Percentiles rank a stretch among this genome's conserved stretches.
These are phyloP conservation scores for Notechis scutatus DNA, from an alignment of 2,113 vertebrate species.

Conservation along the genomic window DNA sequence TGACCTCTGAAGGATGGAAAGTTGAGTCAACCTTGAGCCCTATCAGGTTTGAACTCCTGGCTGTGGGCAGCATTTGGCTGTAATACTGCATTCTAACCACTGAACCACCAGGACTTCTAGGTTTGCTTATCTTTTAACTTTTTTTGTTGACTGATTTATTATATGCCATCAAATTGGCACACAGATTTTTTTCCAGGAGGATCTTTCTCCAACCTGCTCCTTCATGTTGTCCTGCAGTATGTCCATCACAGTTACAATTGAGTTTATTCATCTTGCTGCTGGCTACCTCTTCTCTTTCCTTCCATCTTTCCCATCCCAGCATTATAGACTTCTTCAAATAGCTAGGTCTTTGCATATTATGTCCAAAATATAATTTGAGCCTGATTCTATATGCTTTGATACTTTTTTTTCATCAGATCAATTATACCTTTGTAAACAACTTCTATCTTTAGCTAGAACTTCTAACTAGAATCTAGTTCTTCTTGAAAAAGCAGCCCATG, in stretches of 20 bases:
- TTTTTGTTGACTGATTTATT: background rate
- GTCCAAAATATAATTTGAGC: background rate
- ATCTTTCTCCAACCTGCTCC: background rate
- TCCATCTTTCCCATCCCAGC: background rate
- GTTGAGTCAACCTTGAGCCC: background rate
- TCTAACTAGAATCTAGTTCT: background rate
- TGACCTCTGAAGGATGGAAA: background rate
- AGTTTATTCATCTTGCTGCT: background rate
- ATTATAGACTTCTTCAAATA: background rate
- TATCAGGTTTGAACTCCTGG: background rate
- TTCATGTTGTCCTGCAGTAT: background rate
- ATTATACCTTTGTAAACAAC: constrained; percentile 6
- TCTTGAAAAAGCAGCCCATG: background rate
- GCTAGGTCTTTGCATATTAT: background rate
- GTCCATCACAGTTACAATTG: background rate
- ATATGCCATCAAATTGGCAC: background rate
- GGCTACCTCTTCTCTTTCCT: background rate
- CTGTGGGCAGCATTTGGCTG: background rate
- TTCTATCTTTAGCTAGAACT: background rate
- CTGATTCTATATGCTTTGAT: background rate
- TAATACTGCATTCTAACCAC: background rate
- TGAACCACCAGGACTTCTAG: background rate
- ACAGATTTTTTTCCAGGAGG: background rate
- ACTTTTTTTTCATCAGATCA: background rate
- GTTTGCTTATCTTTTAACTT: constrained; percentile 30